Evolutionary conservation across 2,113 vertebrate species (phyloP), one percentile per base, ranked within the genome.

Genomic region (Lycaon pictus): DNA sequence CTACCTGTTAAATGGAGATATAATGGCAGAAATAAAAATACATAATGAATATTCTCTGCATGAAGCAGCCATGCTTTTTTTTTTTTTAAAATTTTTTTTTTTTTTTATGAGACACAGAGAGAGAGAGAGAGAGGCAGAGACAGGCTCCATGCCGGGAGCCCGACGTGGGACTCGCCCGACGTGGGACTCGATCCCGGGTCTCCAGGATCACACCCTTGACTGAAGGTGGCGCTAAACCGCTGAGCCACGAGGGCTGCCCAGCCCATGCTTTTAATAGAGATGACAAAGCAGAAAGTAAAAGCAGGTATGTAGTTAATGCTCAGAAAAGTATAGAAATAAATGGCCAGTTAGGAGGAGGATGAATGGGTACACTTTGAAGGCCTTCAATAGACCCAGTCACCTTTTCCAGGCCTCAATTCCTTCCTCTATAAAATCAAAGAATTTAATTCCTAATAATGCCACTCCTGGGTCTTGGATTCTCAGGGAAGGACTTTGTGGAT

Each of bases 321-420:
- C n/a, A 60, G 65, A 4, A 10, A 23, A 32, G 19, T 15, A 11
- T 22, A 37, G 3, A 19, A 7, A 3, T 1, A 17, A 20, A 25
- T 7, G 19, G 20, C 35, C 3, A 12, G 37, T n/a, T 1, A 29
- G 15, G 32, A 67, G n/a, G 4, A 8, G 2, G 25, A 51, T 12
- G 19, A 15, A 2, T 5, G 29, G 3, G 2, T 20, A 22, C 1
- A 11, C 2, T 8, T 3, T 29, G 19, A 7, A 11, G 19, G 20
- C 13, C 65, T 65, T 15, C 1, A 1, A 37, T 0, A 1, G 19
- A 17, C 12, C 37, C 16, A 23, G 0, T 3, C 32, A 22, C 8
- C 4, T 17, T 23, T 32, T 35, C 11, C 53, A 65, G 76, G 23
- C 11, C 71, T 32, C 56, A 23, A 5, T 19, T 29, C 48, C n/a